These are phyloP conservation scores for Liodrosophila aerea DNA, from an alignment of 2,888 invertebrate species.

Conservation along the genomic window DNA sequence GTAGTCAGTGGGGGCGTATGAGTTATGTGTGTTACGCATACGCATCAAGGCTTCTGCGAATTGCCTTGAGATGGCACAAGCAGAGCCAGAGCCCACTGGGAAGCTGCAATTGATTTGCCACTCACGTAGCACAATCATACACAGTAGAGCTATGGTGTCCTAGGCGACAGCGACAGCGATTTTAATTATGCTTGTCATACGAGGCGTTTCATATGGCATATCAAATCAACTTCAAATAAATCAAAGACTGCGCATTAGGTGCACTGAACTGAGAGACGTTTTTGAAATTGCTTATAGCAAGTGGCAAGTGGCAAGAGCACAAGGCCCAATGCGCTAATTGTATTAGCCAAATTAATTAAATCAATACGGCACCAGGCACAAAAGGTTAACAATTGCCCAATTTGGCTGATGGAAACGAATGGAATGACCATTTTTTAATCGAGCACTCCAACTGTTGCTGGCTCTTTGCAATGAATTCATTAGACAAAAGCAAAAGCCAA, in stretches of 20 bases:
- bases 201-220: constrained; percentile 38
- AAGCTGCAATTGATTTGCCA: constrained; percentile 39
- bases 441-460: constrained; percentile 14
- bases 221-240: constrained; percentile 39
- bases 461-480: constrained; percentile 63
- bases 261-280: constrained; percentile 32
- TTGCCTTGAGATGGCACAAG: constrained; percentile 19
- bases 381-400: constrained; percentile 40
- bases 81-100: constrained; percentile 13
- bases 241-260: constrained; percentile 22
- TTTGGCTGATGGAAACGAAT: constrained; percentile 7
- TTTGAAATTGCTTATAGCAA: constrained; percentile 48
- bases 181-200: constrained; percentile 60
- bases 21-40: constrained; percentile 43
- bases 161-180: constrained; percentile 36
- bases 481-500: constrained; percentile 73
- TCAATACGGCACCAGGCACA: constrained; percentile 44
- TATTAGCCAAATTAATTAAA: constrained; percentile 63
- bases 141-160: constrained; percentile 37
- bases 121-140: constrained; percentile 44
- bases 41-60: constrained; percentile 28
- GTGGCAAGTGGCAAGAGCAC: constrained; percentile 27
- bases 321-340: constrained; percentile 59
- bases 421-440: constrained; percentile 38
- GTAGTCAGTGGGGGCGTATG: constrained; percentile 40